Evolutionary conservation across 1,140 invertebrate genomes (phyloP), one percentile per base, ranked within the genome.

Genomic region (Brachionus rubens): DNA sequence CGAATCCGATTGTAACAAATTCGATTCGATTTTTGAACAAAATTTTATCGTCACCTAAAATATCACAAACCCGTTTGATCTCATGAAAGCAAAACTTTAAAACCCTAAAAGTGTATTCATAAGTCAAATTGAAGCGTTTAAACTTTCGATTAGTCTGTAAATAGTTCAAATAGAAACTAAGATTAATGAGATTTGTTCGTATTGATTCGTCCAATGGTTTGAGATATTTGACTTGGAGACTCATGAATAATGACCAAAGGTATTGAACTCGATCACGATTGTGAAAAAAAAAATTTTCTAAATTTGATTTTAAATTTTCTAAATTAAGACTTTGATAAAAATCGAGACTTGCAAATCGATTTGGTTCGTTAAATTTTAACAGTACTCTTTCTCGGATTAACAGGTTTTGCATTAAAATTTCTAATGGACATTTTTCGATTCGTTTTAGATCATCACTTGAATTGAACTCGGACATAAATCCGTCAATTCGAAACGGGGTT

Each of bases 141-240:
- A 43, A 26, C 2, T 24, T 36, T 21, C 59, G 16, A 65, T 24
- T 26, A 24, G 59, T 65, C 9, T 65, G 14, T 16, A 65, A 28
- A 65, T 65, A 65, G 33, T 43, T 65, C 12, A 65, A 41, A 46
- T 41, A 43, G 24, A 21, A 7, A 43, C 19, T 7, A 1, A 43
- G 24, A 43, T 65, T 65, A 1, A 21, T 24, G 10, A 65, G 30
- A 46, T 65, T 65, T 12, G 6, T 10, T 41, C 41, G 19, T 24
- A 43, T 43, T 1, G 59, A 65, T n/a, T 65, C 59, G 21, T 65
- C 59, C 24, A 65, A 28, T n/a, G 59, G 59, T 43, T 41, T 41
- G 12, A 65, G 40, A 21, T 65, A 65, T 43, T 65, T 65, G 4
- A 65, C 43, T 65, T 65, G 59, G 16, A 65, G 19, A 26, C 21